Conservation (phyloP, 2,797 vertebrate species). For the Bufotes viridis region DNA sequence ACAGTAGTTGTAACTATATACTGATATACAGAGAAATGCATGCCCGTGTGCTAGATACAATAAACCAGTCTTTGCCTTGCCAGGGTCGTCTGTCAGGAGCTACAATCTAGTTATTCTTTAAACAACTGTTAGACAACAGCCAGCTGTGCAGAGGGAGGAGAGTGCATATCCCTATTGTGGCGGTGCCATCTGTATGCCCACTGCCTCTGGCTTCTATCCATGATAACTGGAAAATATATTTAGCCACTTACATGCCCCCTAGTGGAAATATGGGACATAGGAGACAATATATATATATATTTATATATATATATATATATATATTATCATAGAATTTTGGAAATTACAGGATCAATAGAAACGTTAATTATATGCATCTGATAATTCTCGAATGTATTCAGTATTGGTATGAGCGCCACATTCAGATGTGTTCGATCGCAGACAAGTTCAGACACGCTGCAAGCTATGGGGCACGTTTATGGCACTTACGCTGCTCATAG, state of each 20-base stretch:
- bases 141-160: conserved; percentile 5
- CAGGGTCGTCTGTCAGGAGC: not conserved
- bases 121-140: conserved; percentile 25
- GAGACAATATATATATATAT: not conserved
- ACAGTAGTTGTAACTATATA: not conserved
- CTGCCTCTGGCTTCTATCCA: not conserved
- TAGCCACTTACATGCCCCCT: not conserved
- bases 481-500: too few species aligned
- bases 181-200: conserved; percentile 33
- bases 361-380: too few species aligned
- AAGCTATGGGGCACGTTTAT: too few species aligned
- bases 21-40: not conserved
- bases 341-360: too few species aligned
- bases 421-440: too few species aligned
- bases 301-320: too few species aligned
- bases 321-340: too few species aligned
- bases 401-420: too few species aligned
- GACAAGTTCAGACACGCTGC: too few species aligned
- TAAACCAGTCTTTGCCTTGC: not conserved
- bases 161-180: conserved; percentile 3
- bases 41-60: not conserved
- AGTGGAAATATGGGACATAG: not conserved
- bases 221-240: not conserved
- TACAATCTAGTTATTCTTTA: conserved; percentile 18
- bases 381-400: too few species aligned